These are phyloP conservation scores for Phodopus roborovskii DNA, from an alignment of 2,113 vertebrate species.

Conservation along the genomic window DNA sequence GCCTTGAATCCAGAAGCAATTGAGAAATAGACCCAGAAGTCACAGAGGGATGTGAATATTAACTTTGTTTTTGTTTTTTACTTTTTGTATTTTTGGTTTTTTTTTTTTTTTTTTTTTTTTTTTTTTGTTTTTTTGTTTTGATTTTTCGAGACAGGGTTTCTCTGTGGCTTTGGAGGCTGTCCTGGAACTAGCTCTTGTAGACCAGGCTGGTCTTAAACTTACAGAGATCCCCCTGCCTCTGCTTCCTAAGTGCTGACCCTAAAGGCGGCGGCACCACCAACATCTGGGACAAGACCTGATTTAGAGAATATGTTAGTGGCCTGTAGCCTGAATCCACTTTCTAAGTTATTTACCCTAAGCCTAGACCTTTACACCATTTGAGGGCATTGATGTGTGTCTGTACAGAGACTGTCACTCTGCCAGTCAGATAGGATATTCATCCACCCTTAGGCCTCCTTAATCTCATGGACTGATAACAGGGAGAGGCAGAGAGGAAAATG, in stretches of 20 bases:
- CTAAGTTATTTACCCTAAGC: slow-evolving; percentile 23
- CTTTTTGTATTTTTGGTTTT: no score
- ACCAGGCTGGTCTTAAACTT: no score
- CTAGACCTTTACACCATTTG: background rate
- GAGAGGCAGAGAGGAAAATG: slow-evolving; percentile 2
- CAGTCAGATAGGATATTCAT: background rate
- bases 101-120: background rate
- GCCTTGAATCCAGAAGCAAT: slow-evolving; percentile 9
- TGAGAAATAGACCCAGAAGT: slow-evolving; percentile 8
- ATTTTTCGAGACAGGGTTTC: no score
- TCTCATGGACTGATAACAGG: background rate
- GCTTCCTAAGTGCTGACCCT: no score
- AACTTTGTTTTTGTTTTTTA: background rate
- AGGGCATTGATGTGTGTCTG: background rate
- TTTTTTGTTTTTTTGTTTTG: background rate
- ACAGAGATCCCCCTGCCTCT: no score
- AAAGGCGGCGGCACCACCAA: no score
- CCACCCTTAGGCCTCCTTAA: background rate
- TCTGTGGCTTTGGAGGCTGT: no score
- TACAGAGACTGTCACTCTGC: background rate
- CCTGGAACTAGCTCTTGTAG: no score
- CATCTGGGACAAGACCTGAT: background rate
- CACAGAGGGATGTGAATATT: slow-evolving; percentile 28
- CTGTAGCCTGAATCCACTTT: slow-evolving; percentile 45
- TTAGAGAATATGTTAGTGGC: slow-evolving; percentile 43